Evolutionary conservation across 92 coral and sea anemone species (phyloP), one percentile per base, ranked within the genome.

Genomic region (Epizoanthus ramosus): DNA sequence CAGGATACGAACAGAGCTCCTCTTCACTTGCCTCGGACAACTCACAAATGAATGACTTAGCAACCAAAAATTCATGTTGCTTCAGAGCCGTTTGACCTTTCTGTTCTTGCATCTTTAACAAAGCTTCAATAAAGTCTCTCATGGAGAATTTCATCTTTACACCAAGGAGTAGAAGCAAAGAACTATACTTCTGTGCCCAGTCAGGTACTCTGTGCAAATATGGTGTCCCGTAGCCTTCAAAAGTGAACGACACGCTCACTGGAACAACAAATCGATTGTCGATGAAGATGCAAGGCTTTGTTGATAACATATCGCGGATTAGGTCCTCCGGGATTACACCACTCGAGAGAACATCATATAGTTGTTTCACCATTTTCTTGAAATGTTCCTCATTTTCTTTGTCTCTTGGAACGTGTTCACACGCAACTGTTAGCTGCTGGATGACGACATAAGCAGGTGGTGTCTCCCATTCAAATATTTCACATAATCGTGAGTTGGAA

Each of bases 381-480:
- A 77, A 33, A 12, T 7, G 16, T 5, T 16, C 52, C 18, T 16
- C 31, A 57, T 77, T 12, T 0, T 61, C 21, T 18, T 15, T 0
- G n/a, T 39, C 21, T 19, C 0, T 5, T 43, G 43, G 59, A 77
- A 63, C 82, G 14, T 57, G 63, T 60, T 37, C 37, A 21, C 82
- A 37, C 2, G 66, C 71, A 57, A 23, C 41, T 39, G 82, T 67
- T 8, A 94, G 68, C 73, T 94, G 98, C 52, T 63, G 67, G 33
- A 92, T 14, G 8, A 84, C 93, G 50, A 77, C 73, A 6, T 82
- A 74, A 9, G 89, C 41, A 35, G 94, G 92, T 19, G 81, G 25
- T 35, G 52, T 70, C 70, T 73, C 45, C 93, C 95, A 92, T 7
- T 85, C 91, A 80, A 94, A 94, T 15, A 57, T 84, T 24, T 64